Percentiles rank a stretch among this genome's conserved stretches.
These are phyloP conservation scores for Cyclophora punctaria DNA, from an alignment of 2,888 invertebrate genomes.

Conservation along the genomic window DNA sequence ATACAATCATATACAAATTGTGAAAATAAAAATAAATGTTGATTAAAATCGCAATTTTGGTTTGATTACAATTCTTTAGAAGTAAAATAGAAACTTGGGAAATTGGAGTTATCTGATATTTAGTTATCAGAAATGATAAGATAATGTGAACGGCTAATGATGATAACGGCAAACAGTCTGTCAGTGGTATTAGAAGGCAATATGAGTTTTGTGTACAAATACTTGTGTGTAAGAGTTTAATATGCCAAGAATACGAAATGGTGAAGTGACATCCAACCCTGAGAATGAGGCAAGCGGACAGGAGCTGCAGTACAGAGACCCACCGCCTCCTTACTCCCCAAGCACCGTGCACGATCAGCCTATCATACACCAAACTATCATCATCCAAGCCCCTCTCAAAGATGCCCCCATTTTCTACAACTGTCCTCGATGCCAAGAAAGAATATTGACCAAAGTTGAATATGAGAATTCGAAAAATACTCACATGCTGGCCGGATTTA, in stretches of 20 bases:
- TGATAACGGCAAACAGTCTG: slow-evolving; percentile 31
- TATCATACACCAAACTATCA: slow-evolving; percentile 40
- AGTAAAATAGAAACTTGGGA: slow-evolving; percentile 9
- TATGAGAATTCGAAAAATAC: slow-evolving; percentile 55
- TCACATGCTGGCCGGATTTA: slow-evolving; percentile 60
- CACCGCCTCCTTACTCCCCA: slow-evolving; percentile 53
- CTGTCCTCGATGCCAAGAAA: slow-evolving; percentile 49
- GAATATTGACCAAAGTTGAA: slow-evolving; percentile 48
- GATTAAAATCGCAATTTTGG: too few species aligned
- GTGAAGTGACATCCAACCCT: slow-evolving; percentile 15
- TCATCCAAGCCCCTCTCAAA: slow-evolving; percentile 42
- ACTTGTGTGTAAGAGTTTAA: slow-evolving; percentile 7
- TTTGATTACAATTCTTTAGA: slow-evolving; percentile 5
- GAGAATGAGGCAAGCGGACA: slow-evolving; percentile 27
- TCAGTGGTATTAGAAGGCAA: slow-evolving; percentile 20
- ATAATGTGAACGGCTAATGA: slow-evolving; percentile 27
- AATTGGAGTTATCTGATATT: slow-evolving; percentile 20
- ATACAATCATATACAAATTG: background rate
- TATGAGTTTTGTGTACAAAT: slow-evolving; percentile 23
- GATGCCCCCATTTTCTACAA: slow-evolving; percentile 38
- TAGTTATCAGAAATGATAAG: slow-evolving; percentile 40
- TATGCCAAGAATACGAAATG: slow-evolving; percentile 13
- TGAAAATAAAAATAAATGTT: too few species aligned
- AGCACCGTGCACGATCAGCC: slow-evolving; percentile 28
- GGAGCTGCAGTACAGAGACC: slow-evolving; percentile 28